phyloP scores from a whole-genome alignment of 2,113 vertebrate genomes.

The Phyllostomus hastatus region DNA sequence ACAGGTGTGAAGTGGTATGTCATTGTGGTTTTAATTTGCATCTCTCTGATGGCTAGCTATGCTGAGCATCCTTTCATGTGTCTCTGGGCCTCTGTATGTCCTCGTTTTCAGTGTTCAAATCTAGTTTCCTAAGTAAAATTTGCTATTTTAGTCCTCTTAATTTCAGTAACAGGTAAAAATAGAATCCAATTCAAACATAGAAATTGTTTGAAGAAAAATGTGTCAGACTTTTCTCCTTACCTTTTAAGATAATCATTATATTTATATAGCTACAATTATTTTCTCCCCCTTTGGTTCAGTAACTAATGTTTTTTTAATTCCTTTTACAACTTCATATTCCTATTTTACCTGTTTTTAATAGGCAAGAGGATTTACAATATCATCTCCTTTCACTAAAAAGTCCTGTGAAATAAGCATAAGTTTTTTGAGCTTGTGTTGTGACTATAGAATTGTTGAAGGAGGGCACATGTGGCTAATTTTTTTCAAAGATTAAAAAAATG shows the following conservation, averaged over 20 bases:
- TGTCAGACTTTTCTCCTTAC: not conserved
- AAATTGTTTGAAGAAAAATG: not conserved
- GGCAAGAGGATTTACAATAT: not conserved
- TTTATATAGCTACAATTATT: not conserved
- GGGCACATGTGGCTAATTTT: not conserved
- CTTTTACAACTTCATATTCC: not conserved
- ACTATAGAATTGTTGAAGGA: constrained; percentile 17
- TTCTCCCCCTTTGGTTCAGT: not conserved
- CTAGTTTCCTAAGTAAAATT: not conserved
- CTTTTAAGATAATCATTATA: not conserved
- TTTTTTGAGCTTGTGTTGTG: not conserved
- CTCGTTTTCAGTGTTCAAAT: not conserved
- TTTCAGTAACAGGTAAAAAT: not conserved
- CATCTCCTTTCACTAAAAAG: not conserved
- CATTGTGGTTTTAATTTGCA: too few species aligned
- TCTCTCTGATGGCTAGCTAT: too few species aligned
- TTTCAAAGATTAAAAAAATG: not conserved
- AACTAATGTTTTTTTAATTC: not conserved
- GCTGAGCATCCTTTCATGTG: too few species aligned
- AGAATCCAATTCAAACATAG: not conserved
- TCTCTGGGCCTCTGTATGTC: too few species aligned
- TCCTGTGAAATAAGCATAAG: not conserved
- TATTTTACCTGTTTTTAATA: not conserved
- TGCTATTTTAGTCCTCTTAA: not conserved
- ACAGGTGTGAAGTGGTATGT: too few species aligned